phyloP scores from a whole-genome alignment of 2,113 vertebrate species.

The Phylloscopus trochilus region DNA sequence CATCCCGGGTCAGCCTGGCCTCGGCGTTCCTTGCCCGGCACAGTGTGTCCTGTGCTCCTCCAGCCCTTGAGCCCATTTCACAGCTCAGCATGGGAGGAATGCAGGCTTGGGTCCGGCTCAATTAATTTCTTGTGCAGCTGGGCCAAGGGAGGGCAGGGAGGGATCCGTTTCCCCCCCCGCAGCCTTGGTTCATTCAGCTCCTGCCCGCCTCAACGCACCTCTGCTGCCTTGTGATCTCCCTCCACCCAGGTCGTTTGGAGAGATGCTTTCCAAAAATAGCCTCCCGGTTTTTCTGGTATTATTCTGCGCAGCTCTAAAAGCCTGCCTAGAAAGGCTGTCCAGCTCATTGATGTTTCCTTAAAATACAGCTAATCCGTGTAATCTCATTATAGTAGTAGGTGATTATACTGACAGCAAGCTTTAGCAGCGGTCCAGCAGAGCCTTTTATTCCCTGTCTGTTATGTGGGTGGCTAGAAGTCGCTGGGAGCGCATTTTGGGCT shows the following conservation, averaged over 20 bases:
- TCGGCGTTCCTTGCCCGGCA: not conserved
- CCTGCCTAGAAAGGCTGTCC: not conserved
- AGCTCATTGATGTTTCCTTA: not conserved
- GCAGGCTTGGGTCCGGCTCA: not conserved
- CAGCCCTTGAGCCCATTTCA: fast-evolving
- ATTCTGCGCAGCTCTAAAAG: not conserved
- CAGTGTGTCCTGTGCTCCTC: not conserved
- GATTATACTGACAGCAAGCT: conserved; percentile 1
- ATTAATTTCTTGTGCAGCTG: not conserved
- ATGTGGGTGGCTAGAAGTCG: not conserved
- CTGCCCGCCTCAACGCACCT: not conserved
- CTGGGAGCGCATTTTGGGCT: not conserved
- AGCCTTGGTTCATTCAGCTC: fast-evolving
- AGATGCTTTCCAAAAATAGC: not conserved
- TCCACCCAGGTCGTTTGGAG: not conserved
- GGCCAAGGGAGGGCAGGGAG: not conserved
- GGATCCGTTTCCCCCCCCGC: not conserved
- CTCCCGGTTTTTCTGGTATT: not conserved
- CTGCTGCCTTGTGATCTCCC: not conserved
- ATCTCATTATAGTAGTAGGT: conserved; percentile 33
- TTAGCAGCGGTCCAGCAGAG: not conserved
- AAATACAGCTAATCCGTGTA: conserved; percentile 34
- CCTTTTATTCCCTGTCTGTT: not conserved
- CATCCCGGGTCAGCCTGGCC: not conserved
- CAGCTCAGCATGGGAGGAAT: not conserved